phyloP scores from a whole-genome alignment of 2,888 invertebrate genomes.

The Tetranychus truncatus region DNA sequence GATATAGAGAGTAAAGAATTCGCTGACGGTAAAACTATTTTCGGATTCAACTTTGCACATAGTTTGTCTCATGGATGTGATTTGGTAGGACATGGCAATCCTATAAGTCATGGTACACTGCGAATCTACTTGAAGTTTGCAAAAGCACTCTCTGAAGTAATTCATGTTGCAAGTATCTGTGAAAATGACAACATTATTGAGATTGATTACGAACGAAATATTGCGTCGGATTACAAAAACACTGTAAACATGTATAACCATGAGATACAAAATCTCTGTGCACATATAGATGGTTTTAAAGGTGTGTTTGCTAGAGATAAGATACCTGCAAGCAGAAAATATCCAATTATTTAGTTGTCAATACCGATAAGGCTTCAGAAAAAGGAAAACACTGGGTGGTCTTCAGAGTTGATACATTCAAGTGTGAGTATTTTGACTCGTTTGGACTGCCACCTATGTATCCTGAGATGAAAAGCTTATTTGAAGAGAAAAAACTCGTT shows the following conservation, averaged over 20 bases:
- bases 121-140: constrained; percentile 7
- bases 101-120: constrained; percentile 9
- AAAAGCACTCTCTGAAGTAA: constrained; percentile 4
- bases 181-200: constrained; percentile 15
- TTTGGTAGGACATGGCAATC: background rate
- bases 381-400: constrained; percentile 16
- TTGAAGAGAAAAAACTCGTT: background rate
- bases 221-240: constrained; percentile 10
- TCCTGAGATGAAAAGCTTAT: background rate
- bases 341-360: constrained; percentile 2
- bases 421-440: constrained; percentile 15
- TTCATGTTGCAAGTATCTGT: background rate
- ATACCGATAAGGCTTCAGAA: constrained; percentile 5
- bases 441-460: constrained; percentile 15
- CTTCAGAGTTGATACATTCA: background rate
- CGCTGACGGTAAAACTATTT: constrained; percentile 9
- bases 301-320: constrained; percentile 10
- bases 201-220: constrained; percentile 3
- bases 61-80: constrained; percentile 7
- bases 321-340: background rate
- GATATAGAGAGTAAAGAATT: background rate
- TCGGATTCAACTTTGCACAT: constrained; percentile 13
- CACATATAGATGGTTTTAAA: background rate
- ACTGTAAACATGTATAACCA: constrained; percentile 6
- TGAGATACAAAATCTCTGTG: constrained; percentile 9